Evolutionary conservation across 2,797 vertebrate genomes (phyloP).

Genomic region (Acipenser ruthenus): DNA sequence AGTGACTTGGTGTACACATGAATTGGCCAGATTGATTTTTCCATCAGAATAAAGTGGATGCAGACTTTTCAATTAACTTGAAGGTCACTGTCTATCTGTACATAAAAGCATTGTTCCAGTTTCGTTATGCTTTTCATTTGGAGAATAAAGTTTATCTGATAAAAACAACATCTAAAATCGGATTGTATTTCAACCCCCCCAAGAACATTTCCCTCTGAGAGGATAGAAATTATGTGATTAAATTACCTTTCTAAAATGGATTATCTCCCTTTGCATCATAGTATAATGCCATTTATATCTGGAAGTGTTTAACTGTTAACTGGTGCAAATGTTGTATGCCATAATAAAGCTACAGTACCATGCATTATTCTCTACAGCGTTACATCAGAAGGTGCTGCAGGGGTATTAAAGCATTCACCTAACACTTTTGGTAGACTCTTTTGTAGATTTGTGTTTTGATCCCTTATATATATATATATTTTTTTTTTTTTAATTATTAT

Average conservation of each 20-base stretch:
- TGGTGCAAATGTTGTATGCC: background rate
- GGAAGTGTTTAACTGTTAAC: background rate
- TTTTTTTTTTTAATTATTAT: no score
- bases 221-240: background rate
- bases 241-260: background rate
- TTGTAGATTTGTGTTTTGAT: no score
- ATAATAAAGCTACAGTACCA: background rate
- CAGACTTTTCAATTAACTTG: constrained; percentile 16
- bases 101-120: constrained; percentile 8
- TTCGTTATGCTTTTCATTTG: constrained; percentile 8
- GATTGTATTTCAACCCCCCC: constrained; percentile 1
- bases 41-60: constrained; percentile 11
- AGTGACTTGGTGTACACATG: constrained; percentile 2
- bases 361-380: background rate
- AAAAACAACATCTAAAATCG: constrained; percentile 10
- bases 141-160: constrained; percentile 10
- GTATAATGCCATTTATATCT: constrained; percentile 1
- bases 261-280: background rate
- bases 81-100: constrained; percentile 6
- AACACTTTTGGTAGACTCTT: background rate
- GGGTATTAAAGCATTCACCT: background rate
- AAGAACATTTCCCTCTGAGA: background rate
- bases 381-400: background rate
- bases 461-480: no score
- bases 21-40: constrained; percentile 15